Base-by-base conservation (phyloP, 2,113 vertebrate species). In the Chamaea fasciata region DNA sequence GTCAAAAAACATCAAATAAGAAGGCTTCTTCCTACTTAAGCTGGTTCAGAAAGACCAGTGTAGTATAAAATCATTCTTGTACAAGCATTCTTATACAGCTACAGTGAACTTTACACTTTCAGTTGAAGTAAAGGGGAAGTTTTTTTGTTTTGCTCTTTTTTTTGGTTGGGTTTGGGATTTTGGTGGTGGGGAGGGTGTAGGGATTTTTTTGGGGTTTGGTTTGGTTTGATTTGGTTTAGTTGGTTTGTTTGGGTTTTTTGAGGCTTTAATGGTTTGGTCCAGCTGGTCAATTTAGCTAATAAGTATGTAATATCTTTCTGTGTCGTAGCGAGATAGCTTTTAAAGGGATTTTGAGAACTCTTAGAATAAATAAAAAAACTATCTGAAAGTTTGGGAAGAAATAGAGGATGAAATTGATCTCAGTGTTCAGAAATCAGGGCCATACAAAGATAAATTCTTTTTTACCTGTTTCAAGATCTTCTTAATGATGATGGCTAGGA, bases 161-260 rank as follows among this genome's bases (percentile, higher is more conserved):
- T 31, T 41, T 33, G 5, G 5, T 64, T 53, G 11, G 11, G 7
- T 44, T 44, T 52, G 23, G 4, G 7, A 0, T 35, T 79, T 55
- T 55, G 26, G n/a, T n/a, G n/a, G n/a, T n/a, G n/a, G n/a, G 3
- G 15, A 20, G 6, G 4, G 28, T 4, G 0, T 35, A 31, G 26
- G 5, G 0, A 3, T 5, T 26, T 37, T 9, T 31, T 26, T 18
- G 14, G 44, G 19, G 13, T 13, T 33, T 41, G 47, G 6, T 53
- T 71, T 71, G 23, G 4, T 15, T 55, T 41, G 13, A 6, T 30
- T n/a, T 53, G 55, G 6, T 14, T 39, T n/a, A 13, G 7, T 35
- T 47, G 60, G 55, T 8, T 59, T 2, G 2, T 4, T 59, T 49
- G 28, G 23, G 6, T 5, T 6, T 37, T 31, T 24, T 62, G 41